These are phyloP conservation scores for Hoplias malabaricus DNA, from an alignment of 2,113 vertebrate species.

Conservation along the genomic window DNA sequence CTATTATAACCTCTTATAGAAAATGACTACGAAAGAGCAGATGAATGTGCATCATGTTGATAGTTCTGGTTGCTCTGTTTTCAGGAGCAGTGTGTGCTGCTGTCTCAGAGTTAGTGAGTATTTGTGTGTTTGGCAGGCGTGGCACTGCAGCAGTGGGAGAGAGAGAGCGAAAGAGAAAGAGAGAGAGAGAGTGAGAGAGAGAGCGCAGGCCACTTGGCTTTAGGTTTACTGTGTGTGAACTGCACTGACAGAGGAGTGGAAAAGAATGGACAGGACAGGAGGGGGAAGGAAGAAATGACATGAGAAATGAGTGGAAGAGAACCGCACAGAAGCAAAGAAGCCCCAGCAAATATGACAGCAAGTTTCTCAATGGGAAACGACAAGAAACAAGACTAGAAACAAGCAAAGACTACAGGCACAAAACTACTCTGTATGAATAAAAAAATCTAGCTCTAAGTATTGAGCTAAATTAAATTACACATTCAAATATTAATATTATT, in stretches of 20 bases:
- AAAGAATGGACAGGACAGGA: neutral
- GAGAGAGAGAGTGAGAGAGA: conserved; percentile 7
- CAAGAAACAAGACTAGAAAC: neutral
- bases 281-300: conserved; percentile 2
- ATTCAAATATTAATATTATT: too few species aligned
- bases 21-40: neutral
- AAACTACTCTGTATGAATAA: too few species aligned
- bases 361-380: neutral
- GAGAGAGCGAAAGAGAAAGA: conserved; percentile 28
- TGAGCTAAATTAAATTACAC: too few species aligned
- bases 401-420: too few species aligned
- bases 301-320: neutral
- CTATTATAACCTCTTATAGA: neutral
- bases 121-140: conserved; percentile 63
- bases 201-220: neutral
- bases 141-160: conserved; percentile 61
- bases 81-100: conserved; percentile 2
- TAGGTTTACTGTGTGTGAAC: neutral
- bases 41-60: neutral
- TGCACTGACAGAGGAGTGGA: neutral
- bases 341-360: neutral
- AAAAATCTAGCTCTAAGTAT: too few species aligned
- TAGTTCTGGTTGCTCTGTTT: neutral
- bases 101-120: conserved; percentile 22
- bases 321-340: neutral